Evolutionary conservation across 2,888 invertebrate species (phyloP).

Genomic region (Pocota personata): DNA sequence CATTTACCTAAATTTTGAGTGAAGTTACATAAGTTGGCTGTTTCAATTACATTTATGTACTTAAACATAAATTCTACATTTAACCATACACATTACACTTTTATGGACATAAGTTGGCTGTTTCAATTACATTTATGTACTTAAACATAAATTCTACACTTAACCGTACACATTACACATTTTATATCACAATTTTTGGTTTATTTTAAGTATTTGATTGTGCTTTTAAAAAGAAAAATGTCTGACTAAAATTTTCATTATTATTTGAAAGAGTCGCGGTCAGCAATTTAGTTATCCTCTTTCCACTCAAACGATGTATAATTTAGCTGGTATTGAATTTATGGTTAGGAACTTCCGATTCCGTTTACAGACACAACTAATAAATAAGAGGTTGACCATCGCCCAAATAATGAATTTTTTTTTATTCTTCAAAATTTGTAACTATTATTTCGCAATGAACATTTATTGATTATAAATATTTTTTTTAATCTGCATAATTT

Average conservation of each 20-base stretch:
- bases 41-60: background rate
- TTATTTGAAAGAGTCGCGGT: background rate
- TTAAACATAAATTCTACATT: background rate
- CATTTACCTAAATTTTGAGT: background rate
- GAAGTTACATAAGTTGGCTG: constrained; percentile 16
- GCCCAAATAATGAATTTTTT: background rate
- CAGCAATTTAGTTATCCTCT: background rate
- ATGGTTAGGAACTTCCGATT: background rate
- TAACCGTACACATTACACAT: background rate
- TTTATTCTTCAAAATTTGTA: background rate
- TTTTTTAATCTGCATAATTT: background rate
- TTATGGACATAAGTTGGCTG: constrained; percentile 21
- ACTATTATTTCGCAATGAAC: background rate
- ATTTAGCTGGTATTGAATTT: background rate
- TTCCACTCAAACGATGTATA: background rate
- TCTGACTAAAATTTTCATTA: background rate
- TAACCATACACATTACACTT: background rate
- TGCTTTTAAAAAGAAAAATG: background rate
- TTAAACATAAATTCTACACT: background rate
- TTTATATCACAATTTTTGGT: background rate
- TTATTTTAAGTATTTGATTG: background rate
- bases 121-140: background rate
- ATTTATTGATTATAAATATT: background rate
- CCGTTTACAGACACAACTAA: background rate
- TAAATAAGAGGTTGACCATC: background rate